Base-by-base conservation (phyloP, 2,797 vertebrate species). In the Pyrocephalus nanus region DNA sequence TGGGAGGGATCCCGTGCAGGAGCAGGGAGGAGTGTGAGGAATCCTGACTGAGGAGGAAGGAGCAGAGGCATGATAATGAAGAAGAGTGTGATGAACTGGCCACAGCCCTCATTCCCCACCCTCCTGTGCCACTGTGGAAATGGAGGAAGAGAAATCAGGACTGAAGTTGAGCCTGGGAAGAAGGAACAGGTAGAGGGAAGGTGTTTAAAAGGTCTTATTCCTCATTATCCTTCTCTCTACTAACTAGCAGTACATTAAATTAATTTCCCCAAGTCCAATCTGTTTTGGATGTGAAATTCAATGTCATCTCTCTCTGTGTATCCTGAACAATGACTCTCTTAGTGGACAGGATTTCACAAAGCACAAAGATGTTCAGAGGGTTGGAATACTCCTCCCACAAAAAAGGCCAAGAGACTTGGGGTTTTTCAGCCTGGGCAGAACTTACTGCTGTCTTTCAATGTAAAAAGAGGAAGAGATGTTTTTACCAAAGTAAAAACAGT, bases 121-220 rank as follows among this genome's bases (percentile, higher is more conserved):
- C 25, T 10, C 22, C 23, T 32, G 20, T 6, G 10, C 19, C 5
- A 1, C 20, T 43, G 32, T 7, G 6, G 8, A 11, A 3, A 9
- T 75, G 15, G 4, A 53, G 7, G 16, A 2, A 66, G 17, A 65
- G 34, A 58, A 86, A n/a, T 51, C 4, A 3, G 20, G 19, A 66
- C 32, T 27, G n/a, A 51, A 67, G 15, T 1, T 57, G 30, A 62
- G 9, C 23, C 23, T 20, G 6, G 43, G 25, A 84, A 58, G 27
- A 67, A 23, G 4, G 30, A 9, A 42, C 4, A 67, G 8, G 23
- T 51, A 34, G 8, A 48, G 3, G 4, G 10, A 80, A 67, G 34
- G 8, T 34, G n/a, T 57, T 80, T 51, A 27, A 67, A 47, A 38
- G 19, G 15, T 73, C 2, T 27, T 65, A 30, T 74, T 55, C 40